Base-by-base conservation (phyloP, 2,797 vertebrate species). In the Heteromormyrus szaboi region DNA sequence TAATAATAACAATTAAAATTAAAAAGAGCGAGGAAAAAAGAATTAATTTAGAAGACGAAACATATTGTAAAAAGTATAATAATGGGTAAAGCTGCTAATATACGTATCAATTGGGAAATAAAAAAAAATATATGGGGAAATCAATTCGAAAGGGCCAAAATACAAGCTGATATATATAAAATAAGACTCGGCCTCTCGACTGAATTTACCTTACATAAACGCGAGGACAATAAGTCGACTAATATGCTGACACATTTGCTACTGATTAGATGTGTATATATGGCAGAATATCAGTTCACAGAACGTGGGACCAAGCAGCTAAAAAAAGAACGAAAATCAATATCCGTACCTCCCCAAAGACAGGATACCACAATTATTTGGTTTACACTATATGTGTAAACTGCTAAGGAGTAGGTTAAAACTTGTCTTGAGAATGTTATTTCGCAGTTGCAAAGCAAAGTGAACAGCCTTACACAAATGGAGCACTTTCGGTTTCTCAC, bases 201-300 rank as follows among this genome's bases (percentile, higher is more conserved):
- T 65, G 87, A 87, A 68, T 88, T 85, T 88, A 85, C 89, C 85
- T 88, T 12, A 33, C 29, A 72, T 88, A 4, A 88, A 90, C 54
- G 22, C n/a, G 89, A 87, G n/a, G 68, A 88, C 88, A 54, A 90
- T 72, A 87, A 25, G 51, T 87, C 56, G n/a, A 89, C 46, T 86
- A 17, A 85, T 44, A 90, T 22, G 89, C 85, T 89, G 83, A 91
- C 89, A 79, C 94, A 95, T 95, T 94, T 95, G 94, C 95, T 93
- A 89, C 83, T 50, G 68, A 83, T 91, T 90, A 53, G 93, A 90
- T 89, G 54, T 95, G 92, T 95, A 95, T 93, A 93, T 94, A 94
- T 85, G 29, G 91, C 91, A 83, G 93, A 92, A 90, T 89, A 92
- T 79, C 19, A 90, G 91, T 92, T 90, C 90, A 91, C 93, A 91